Percentiles rank a stretch among this genome's conserved stretches.
These are phyloP conservation scores for Corythoichthys haematopterus DNA, from an alignment of 2,113 vertebrate species.

Conservation along the genomic window DNA sequence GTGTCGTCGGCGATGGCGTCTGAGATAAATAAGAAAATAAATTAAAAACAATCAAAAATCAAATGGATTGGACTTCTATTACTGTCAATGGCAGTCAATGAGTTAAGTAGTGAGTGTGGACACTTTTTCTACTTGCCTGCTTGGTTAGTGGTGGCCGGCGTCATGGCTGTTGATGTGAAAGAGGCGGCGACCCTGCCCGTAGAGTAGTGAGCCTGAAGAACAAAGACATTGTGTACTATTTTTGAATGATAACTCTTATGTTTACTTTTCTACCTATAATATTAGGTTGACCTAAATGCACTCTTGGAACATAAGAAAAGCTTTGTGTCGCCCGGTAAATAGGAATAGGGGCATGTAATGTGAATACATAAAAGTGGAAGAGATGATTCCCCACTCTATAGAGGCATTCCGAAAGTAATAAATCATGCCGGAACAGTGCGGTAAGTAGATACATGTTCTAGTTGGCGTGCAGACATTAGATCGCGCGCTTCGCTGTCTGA, in stretches of 20 bases:
- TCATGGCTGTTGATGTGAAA: constrained; percentile 96
- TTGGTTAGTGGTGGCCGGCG: constrained; percentile 85
- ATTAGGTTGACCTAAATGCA: not conserved
- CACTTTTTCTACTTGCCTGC: constrained; percentile 74
- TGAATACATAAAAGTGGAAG: constrained; percentile 10
- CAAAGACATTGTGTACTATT: not conserved
- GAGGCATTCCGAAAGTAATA: not conserved
- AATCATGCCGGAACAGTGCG: not conserved
- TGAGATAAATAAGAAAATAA: constrained; percentile 19
- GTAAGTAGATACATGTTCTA: constrained; percentile 30
- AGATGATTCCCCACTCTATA: constrained; percentile 8
- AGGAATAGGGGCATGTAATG: too few relatives aligned
- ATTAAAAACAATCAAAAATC: too few relatives aligned
- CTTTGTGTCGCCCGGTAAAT: not conserved
- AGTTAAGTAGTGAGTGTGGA: not conserved
- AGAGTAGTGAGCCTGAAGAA: constrained; percentile 90
- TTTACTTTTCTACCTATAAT: not conserved
- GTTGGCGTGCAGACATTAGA: constrained; percentile 49
- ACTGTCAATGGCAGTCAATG: too few relatives aligned
- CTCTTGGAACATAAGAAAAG: not conserved
- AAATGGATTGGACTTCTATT: too few relatives aligned
- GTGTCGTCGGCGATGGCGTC: constrained; percentile 86
- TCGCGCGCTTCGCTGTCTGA: constrained; percentile 40
- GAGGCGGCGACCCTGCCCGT: constrained; percentile 92
- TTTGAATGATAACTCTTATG: not conserved